Percentiles rank a stretch among this genome's conserved stretches.
Evolutionary conservation across 2,888 invertebrate genomes (phyloP).

Genomic region (Mythimna loreyi): DNA sequence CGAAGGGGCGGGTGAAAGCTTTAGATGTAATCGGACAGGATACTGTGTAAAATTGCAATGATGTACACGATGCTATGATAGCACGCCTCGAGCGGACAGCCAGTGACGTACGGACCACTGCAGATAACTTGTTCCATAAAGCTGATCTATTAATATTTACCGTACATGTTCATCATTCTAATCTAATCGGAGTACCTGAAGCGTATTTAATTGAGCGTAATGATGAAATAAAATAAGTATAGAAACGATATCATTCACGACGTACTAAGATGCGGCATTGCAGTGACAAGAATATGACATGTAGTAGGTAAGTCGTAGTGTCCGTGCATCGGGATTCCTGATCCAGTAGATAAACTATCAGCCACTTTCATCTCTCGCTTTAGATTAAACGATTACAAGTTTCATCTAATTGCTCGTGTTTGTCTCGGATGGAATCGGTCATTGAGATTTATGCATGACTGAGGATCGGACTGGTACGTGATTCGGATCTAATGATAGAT

Average conservation of each 20-base stretch:
- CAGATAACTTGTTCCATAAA: constrained; percentile 67
- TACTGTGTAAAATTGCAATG: constrained; percentile 74
- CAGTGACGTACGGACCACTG: constrained; percentile 67
- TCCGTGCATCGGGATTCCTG: constrained; percentile 68
- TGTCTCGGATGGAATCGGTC: constrained; percentile 80
- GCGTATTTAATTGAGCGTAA: constrained; percentile 70
- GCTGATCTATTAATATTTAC: constrained; percentile 67
- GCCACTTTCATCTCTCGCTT: constrained; percentile 87
- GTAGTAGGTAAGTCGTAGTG: constrained; percentile 68
- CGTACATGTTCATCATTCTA: constrained; percentile 64
- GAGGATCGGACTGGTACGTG: constrained; percentile 71
- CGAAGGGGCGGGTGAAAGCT: constrained; percentile 83
- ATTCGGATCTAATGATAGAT: constrained; percentile 67
- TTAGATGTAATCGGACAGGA: constrained; percentile 80
- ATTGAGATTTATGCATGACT: constrained; percentile 83
- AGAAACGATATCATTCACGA: constrained; percentile 61
- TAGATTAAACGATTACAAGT: constrained; percentile 88
- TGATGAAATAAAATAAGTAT: constrained; percentile 69
- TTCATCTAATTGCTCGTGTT: constrained; percentile 87
- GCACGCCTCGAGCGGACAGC: constrained; percentile 62
- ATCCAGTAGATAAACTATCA: constrained; percentile 80
- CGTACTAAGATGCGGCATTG: constrained; percentile 69
- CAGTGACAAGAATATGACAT: constrained; percentile 82
- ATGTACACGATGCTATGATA: constrained; percentile 62
- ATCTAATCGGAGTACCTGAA: constrained; percentile 67